Percentiles rank a stretch among this genome's conserved stretches.
phyloP scores from a whole-genome alignment of 2,113 vertebrate genomes.

The Polyodon spathula region DNA sequence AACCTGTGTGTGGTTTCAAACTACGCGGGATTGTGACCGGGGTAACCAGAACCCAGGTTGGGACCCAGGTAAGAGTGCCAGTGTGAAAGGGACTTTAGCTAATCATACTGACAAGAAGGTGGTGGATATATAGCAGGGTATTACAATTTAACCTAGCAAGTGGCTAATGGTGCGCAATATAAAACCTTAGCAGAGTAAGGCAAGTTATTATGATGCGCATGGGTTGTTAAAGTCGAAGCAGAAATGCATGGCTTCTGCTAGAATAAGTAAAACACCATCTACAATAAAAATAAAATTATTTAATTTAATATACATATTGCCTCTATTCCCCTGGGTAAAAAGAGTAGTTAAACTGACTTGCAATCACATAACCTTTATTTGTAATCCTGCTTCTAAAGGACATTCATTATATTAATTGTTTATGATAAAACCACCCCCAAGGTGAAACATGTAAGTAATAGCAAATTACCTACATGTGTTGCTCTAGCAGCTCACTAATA shows the following conservation, averaged over 20 bases:
- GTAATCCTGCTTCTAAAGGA: background rate
- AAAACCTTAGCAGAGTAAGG: too few species aligned
- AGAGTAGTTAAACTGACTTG: background rate
- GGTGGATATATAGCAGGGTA: too few species aligned
- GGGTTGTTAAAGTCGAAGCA: background rate
- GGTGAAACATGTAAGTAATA: background rate
- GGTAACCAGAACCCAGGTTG: too few species aligned
- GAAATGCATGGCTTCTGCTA: background rate
- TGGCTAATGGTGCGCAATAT: too few species aligned
- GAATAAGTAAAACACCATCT: background rate
- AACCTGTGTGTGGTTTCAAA: too few species aligned
- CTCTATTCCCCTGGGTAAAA: background rate
- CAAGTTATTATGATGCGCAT: background rate
- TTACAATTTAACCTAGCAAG: too few species aligned
- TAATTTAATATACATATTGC: background rate
- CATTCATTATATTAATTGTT: background rate
- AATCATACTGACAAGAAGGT: too few species aligned
- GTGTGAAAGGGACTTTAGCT: too few species aligned
- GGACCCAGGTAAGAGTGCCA: too few species aligned
- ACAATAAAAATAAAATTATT: too few species aligned
- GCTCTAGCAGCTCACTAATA: background rate
- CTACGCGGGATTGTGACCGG: too few species aligned
- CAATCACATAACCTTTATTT: background rate
- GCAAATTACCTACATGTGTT: background rate
- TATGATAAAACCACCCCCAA: background rate